Percentiles rank a stretch among this genome's conserved stretches.
phyloP scores from a whole-genome alignment of 2,113 vertebrate genomes.

The Salvelinus namaycush region DNA sequence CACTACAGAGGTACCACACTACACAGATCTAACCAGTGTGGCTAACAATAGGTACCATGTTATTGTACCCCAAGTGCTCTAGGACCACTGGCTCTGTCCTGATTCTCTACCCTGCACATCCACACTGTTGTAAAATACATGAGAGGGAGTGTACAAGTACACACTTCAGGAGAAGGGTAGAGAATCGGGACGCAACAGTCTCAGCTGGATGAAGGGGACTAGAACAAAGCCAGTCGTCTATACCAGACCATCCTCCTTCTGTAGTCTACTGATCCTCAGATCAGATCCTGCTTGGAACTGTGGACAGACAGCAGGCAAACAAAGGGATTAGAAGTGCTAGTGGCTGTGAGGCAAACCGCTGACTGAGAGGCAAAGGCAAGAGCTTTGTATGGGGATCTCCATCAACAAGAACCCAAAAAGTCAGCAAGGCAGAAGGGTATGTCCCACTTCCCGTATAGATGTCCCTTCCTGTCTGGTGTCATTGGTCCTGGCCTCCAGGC shows the following conservation, averaged over 20 bases:
- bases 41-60: not conserved
- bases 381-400: not conserved
- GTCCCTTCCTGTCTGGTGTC: slow-evolving; percentile 35
- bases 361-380: not conserved
- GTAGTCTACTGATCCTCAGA: not conserved
- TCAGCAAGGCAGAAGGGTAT: slow-evolving; percentile 52
- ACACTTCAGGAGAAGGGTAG: not conserved
- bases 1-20: not conserved
- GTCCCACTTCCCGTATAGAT: slow-evolving; percentile 66
- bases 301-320: not conserved
- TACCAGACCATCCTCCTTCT: not conserved
- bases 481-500: not conserved
- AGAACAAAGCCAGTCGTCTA: not conserved
- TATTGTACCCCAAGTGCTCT: slow-evolving; percentile 14
- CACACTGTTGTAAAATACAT: not conserved
- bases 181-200: not conserved
- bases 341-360: not conserved
- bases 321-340: not conserved
- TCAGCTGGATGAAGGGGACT: not conserved
- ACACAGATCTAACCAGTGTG: not conserved
- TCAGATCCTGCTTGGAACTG: slow-evolving; percentile 12
- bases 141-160: not conserved
- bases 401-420: not conserved
- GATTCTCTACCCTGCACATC: not conserved
- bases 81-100: not conserved